These are phyloP conservation scores for Mandrillus leucophaeus DNA, from an alignment of 2,113 vertebrate genomes.

Conservation along the genomic window DNA sequence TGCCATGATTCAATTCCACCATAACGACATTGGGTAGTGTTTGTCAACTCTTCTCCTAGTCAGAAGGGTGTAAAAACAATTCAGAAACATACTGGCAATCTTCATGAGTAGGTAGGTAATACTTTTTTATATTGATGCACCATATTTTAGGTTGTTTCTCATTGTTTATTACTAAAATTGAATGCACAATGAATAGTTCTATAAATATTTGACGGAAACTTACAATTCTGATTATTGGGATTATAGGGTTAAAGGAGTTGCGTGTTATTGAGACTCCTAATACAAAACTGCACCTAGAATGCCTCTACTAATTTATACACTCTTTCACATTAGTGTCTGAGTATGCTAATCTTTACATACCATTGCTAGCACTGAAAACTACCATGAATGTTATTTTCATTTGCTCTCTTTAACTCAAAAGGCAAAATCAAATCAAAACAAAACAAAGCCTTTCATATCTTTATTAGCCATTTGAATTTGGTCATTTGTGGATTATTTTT, in stretches of 20 bases:
- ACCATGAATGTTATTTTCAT: background rate
- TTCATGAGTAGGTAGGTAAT: background rate
- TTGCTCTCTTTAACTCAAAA: background rate
- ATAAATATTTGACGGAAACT: background rate
- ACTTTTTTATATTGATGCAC: background rate
- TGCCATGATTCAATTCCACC: fast-evolving
- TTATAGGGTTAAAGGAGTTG: background rate
- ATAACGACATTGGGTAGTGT: fast-evolving
- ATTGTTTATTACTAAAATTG: background rate
- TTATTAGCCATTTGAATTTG: background rate
- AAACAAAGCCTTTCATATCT: background rate
- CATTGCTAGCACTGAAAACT: background rate
- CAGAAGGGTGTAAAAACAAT: background rate
- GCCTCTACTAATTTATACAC: background rate
- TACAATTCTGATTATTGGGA: background rate
- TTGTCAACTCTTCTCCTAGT: background rate
- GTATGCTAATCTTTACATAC: background rate
- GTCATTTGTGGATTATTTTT: background rate
- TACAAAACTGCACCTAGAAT: background rate
- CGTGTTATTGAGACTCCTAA: background rate
- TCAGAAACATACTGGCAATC: background rate
- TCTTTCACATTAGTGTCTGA: background rate
- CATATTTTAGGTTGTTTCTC: background rate
- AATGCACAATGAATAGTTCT: background rate
- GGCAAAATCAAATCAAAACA: background rate